Evolutionary conservation across 2,888 invertebrate genomes (phyloP).

Genomic region (Myathropa florea): DNA sequence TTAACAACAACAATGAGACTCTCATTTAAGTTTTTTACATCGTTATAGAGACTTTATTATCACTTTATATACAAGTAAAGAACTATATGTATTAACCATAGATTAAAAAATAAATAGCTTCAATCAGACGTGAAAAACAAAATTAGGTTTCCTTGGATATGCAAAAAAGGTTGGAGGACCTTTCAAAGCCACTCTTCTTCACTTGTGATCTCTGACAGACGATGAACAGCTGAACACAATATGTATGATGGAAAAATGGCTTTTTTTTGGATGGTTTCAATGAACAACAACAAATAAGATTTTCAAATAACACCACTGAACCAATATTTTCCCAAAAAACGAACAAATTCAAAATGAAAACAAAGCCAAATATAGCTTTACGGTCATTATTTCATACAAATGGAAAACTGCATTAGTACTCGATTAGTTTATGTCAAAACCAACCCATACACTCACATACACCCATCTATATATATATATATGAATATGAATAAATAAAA

Average conservation of each 20-base stretch:
- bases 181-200: neutral
- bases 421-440: constrained; percentile 45
- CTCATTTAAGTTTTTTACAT: constrained; percentile 40
- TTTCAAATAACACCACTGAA: constrained; percentile 43
- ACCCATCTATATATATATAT: constrained; percentile 13
- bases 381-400: constrained; percentile 59
- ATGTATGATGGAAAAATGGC: neutral
- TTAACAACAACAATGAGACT: constrained; percentile 17
- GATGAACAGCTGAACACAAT: neutral
- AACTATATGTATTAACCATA: constrained; percentile 33
- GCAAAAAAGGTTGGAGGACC: neutral
- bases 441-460: neutral
- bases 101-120: constrained; percentile 34
- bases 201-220: neutral
- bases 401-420: constrained; percentile 70
- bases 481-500: constrained; percentile 36
- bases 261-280: constrained; percentile 60
- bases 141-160: constrained; percentile 64
- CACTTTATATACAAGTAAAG: constrained; percentile 48
- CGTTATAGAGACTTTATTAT: constrained; percentile 40
- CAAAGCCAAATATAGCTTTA: constrained; percentile 65
- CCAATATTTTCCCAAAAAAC: constrained; percentile 41
- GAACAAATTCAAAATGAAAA: constrained; percentile 10
- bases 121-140: constrained; percentile 21
- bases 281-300: constrained; percentile 16